These are phyloP conservation scores for Capitulum mitella DNA, from an alignment of 2,888 invertebrate genomes.

Conservation along the genomic window DNA sequence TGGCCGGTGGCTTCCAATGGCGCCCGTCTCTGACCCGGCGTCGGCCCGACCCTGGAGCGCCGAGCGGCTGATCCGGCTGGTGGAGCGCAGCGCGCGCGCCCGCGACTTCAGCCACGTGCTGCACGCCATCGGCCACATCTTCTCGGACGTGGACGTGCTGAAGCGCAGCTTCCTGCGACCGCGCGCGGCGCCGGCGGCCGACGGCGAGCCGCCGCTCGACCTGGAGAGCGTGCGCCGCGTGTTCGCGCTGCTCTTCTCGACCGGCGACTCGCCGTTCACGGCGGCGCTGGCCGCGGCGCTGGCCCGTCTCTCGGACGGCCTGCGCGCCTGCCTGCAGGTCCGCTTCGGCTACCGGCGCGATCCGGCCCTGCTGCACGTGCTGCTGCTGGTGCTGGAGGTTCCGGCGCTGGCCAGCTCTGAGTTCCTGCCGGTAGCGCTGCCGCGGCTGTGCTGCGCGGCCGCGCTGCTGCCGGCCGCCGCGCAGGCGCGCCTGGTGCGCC, in stretches of 20 bases:
- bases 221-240: not conserved
- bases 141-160: conserved; percentile 1
- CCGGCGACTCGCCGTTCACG: not conserved
- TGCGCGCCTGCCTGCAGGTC: not conserved
- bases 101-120: not conserved
- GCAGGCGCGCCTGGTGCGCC: conserved; percentile 69
- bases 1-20: not conserved
- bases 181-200: not conserved
- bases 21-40: not conserved
- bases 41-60: not conserved
- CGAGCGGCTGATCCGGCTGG: not conserved
- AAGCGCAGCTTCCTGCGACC: not conserved
- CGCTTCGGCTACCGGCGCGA: conserved; percentile 42
- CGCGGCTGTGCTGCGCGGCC: conserved; percentile 61
- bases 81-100: not conserved
- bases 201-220: not conserved
- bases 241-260: not conserved
- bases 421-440: conserved; percentile 72
- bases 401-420: conserved; percentile 65
- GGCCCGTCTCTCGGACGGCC: not conserved
- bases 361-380: conserved; percentile 51
- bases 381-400: conserved; percentile 70
- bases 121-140: not conserved
- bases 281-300: conserved; percentile 18
- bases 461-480: conserved; percentile 63